Conservation (phyloP, 1,140 invertebrate genomes). For the Hydropsyche tenuis region DNA sequence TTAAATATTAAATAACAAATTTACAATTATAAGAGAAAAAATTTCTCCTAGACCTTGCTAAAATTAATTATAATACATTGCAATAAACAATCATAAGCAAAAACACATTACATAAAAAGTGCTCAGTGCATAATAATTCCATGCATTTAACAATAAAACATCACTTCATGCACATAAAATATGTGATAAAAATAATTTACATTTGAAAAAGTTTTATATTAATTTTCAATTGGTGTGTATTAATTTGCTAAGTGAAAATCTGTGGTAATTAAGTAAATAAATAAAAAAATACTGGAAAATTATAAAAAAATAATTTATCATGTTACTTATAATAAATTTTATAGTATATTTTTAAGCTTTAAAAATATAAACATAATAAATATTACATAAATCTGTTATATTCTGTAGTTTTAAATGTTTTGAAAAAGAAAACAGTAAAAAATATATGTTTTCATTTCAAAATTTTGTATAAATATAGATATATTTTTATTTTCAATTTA, state of each 20-base stretch:
- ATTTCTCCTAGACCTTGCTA: too few species aligned
- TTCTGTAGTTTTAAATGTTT: slow-evolving; percentile 27
- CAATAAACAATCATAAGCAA: background rate
- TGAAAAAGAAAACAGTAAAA: too few species aligned
- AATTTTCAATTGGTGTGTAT: background rate
- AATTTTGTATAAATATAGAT: too few species aligned
- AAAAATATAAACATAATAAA: background rate
- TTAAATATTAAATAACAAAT: too few species aligned
- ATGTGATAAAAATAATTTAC: too few species aligned
- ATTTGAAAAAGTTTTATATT: background rate
- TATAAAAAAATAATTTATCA: background rate
- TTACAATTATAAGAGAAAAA: too few species aligned
- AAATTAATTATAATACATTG: too few species aligned
- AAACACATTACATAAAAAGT: background rate
- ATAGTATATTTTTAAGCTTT: slow-evolving; percentile 5
- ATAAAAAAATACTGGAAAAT: background rate
- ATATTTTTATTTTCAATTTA: too few species aligned
- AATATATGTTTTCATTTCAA: too few species aligned
- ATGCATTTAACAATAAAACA: background rate
- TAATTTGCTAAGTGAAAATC: background rate
- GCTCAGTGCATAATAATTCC: background rate
- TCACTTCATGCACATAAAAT: slow-evolving; percentile 8
- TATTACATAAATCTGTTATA: slow-evolving; percentile 34
- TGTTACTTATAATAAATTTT: slow-evolving; percentile 1
- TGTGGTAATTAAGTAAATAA: too few species aligned